These are phyloP conservation scores for Acrossocheilus wenchowensis DNA, from an alignment of 2,797 vertebrate species.

Conservation along the genomic window DNA sequence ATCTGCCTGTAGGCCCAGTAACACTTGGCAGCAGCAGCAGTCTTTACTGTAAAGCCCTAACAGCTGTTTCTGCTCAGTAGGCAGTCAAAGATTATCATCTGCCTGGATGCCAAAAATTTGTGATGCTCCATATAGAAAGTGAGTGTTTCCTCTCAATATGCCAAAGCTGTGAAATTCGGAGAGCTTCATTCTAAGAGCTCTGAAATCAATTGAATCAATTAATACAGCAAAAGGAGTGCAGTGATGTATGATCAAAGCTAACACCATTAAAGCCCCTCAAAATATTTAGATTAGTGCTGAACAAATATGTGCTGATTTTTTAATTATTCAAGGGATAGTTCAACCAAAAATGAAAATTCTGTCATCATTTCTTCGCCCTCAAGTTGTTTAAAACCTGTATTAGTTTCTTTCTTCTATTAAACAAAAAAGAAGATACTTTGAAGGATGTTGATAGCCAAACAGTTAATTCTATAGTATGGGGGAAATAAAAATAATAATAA, in stretches of 20 bases:
- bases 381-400: neutral
- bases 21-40: conserved; percentile 29
- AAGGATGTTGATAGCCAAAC: neutral
- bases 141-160: conserved; percentile 35
- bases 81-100: conserved; percentile 61
- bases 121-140: conserved; percentile 59
- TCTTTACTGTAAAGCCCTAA: conserved; percentile 50
- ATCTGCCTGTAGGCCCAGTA: conserved; percentile 43
- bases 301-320: neutral
- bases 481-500: too few relatives aligned
- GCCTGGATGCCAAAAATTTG: conserved; percentile 39
- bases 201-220: neutral
- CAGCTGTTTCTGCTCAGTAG: conserved; percentile 67
- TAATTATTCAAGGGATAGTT: neutral
- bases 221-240: neutral
- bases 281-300: neutral
- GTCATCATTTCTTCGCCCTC: too few relatives aligned
- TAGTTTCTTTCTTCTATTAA: neutral
- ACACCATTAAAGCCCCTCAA: neutral
- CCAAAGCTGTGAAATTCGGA: conserved; percentile 17
- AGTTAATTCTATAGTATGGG: neutral
- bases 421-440: neutral
- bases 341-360: neutral
- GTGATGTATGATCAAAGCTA: neutral
- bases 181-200: neutral